Evolutionary conservation across 1,140 invertebrate genomes (phyloP).

Genomic region (Dinoponera quadriceps): DNA sequence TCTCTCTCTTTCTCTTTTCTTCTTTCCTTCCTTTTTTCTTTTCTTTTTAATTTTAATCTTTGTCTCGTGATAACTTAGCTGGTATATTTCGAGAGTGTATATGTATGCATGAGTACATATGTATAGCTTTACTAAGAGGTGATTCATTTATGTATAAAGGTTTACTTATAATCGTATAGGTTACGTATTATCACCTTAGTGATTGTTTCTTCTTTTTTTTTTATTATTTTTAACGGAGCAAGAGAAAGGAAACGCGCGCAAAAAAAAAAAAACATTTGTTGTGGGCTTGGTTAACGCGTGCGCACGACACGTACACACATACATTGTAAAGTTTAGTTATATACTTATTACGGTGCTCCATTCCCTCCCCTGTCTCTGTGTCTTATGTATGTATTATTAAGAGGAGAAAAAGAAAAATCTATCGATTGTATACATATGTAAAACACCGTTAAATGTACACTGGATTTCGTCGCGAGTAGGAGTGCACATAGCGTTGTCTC

Average conservation of each 20-base stretch:
- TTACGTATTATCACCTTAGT: not conserved
- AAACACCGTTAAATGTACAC: constrained; percentile 49
- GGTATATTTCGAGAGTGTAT: not conserved
- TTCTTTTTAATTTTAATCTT: constrained; percentile 32
- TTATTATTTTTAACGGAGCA: not conserved
- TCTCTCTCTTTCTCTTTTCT: too few species aligned
- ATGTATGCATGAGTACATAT: constrained; percentile 24
- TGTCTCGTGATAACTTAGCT: constrained; percentile 29
- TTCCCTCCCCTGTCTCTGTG: constrained; percentile 55
- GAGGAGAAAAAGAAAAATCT: constrained; percentile 26
- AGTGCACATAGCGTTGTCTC: constrained; percentile 59
- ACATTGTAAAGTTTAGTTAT: constrained; percentile 13
- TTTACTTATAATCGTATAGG: not conserved
- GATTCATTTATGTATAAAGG: not conserved
- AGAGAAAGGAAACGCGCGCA: not conserved
- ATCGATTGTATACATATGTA: constrained; percentile 59
- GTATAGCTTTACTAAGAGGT: not conserved
- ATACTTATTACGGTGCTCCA: constrained; percentile 37
- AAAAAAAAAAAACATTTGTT: too few species aligned
- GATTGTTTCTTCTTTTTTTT: not conserved
- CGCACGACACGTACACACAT: not conserved
- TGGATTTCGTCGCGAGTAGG: constrained; percentile 44
- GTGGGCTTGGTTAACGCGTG: too few species aligned
- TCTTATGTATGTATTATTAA: constrained; percentile 48
- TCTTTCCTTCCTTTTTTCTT: too few species aligned